Evolutionary conservation across 23 tunicate genomes (phyloP).

Genomic region (Clavelina lepadiformis): DNA sequence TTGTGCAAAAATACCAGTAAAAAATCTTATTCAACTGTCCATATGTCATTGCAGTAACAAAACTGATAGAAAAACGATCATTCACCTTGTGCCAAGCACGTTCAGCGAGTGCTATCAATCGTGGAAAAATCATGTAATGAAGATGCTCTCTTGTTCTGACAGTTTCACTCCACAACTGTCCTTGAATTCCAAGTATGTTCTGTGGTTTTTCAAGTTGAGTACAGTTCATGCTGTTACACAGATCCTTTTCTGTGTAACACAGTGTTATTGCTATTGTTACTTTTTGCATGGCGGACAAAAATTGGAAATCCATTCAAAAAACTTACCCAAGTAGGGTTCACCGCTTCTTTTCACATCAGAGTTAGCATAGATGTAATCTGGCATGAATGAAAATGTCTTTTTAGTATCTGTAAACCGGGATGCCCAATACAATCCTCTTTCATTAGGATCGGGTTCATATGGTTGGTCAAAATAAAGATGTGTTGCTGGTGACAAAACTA

Average conservation of each 20-base stretch:
- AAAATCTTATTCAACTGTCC: too few relatives aligned
- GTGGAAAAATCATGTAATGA: conserved; percentile 58
- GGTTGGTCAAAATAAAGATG: conserved; percentile 85
- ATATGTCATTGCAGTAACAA: too few relatives aligned
- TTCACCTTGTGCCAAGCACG: conserved; percentile 83
- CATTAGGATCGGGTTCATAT: conserved; percentile 86
- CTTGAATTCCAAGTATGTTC: conserved; percentile 91
- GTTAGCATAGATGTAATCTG: conserved; percentile 63
- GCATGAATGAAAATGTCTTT: conserved; percentile 74
- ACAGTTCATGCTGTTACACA: conserved; percentile 42
- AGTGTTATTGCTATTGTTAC: too few relatives aligned
- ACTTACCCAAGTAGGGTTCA: too few relatives aligned
- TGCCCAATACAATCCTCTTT: conserved; percentile 92
- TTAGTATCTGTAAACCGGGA: conserved; percentile 44
- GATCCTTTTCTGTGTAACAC: conserved; percentile 37
- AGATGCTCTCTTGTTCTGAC: conserved; percentile 43
- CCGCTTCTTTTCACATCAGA: conserved; percentile 55
- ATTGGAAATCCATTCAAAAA: too few relatives aligned
- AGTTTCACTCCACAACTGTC: conserved; percentile 78
- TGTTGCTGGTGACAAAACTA: conserved; percentile 70
- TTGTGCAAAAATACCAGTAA: too few relatives aligned
- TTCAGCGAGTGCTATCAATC: conserved; percentile 72
- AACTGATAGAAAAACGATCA: too few relatives aligned
- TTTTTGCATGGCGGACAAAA: too few relatives aligned
- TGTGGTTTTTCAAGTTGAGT: conserved; percentile 24